Conservation (phyloP, 2,113 vertebrate genomes). For the Pongo abelii region DNA sequence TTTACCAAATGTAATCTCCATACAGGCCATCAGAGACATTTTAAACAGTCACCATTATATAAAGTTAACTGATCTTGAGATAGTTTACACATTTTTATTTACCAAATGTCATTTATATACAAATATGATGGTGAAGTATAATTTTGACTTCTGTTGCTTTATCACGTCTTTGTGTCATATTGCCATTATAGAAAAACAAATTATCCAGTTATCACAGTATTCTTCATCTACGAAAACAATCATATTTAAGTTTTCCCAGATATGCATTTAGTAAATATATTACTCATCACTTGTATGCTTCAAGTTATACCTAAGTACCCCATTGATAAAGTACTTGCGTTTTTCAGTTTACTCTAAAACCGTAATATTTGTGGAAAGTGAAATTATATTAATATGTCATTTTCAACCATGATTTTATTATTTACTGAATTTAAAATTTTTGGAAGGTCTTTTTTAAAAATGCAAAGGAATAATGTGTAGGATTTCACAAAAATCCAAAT, state of each 20-base stretch:
- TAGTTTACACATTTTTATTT: not conserved
- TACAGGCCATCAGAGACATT: not conserved
- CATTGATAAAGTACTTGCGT: not conserved
- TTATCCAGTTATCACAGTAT: not conserved
- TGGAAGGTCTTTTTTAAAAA: not conserved
- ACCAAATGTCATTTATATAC: not conserved
- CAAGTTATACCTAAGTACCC: not conserved
- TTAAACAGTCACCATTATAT: not conserved
- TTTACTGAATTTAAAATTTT: constrained; percentile 25
- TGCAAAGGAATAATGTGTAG: not conserved
- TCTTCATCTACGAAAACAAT: not conserved
- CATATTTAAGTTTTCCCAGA: not conserved
- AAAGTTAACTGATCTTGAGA: not conserved
- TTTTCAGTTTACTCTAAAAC: not conserved
- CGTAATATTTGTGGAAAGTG: not conserved
- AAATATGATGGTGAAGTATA: not conserved
- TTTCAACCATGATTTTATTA: not conserved
- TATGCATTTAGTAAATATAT: not conserved
- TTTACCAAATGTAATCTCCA: not conserved
- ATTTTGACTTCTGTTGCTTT: not conserved
- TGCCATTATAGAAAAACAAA: not conserved
- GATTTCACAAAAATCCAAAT: not conserved
- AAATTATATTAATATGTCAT: not conserved
- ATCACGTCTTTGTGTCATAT: not conserved
- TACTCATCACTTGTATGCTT: not conserved